Evolutionary conservation across 2,888 invertebrate species (phyloP).

Genomic region (Pogonocherus hispidulus): DNA sequence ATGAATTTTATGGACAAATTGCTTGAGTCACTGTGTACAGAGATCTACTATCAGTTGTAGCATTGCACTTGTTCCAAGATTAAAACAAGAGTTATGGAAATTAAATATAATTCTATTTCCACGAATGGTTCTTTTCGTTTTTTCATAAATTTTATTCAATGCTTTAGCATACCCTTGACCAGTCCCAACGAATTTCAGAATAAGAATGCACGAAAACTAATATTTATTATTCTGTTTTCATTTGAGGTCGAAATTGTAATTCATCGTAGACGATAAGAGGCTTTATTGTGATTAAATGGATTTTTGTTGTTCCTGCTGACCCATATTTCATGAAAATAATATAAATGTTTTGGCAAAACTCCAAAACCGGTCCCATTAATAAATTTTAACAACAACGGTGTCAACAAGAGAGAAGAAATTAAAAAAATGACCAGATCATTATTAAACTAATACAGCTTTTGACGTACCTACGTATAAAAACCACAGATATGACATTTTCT

Average conservation of each 20-base stretch:
- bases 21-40: too few species aligned
- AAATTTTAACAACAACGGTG: too few species aligned
- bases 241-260: constrained; percentile 5
- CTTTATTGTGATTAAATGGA: constrained; percentile 23
- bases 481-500: too few species aligned
- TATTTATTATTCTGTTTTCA: constrained; percentile 14
- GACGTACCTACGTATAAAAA: too few species aligned
- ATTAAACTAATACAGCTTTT: too few species aligned
- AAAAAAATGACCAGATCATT: too few species aligned
- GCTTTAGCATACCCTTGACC: not conserved
- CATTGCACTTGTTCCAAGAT: too few species aligned
- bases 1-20: too few species aligned
- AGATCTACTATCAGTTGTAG: too few species aligned
- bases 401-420: too few species aligned
- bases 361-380: not conserved
- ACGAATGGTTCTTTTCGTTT: not conserved
- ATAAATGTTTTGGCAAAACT: constrained; percentile 12
- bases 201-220: not conserved
- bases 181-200: not conserved
- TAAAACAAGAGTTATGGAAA: too few species aligned
- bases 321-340: constrained; percentile 16
- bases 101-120: not conserved
- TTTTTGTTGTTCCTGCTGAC: constrained; percentile 14
- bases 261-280: constrained; percentile 8
- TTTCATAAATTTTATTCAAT: not conserved